These are phyloP conservation scores for Cactoblastis cactorum DNA, from an alignment of 2,888 invertebrate genomes.

Conservation along the genomic window DNA sequence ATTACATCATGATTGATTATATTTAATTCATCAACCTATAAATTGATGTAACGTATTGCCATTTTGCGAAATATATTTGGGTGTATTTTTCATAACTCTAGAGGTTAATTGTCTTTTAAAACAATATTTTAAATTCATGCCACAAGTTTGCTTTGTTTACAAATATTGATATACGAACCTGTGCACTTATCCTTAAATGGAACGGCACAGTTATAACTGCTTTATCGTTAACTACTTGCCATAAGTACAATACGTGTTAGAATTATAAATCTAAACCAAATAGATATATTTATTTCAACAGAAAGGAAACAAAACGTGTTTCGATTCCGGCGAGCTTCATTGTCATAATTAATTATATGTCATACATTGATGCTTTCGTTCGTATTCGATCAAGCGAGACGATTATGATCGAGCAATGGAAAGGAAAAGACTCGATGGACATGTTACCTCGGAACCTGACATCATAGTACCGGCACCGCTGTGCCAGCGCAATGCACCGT, in stretches of 20 bases:
- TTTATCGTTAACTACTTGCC: slow-evolving; percentile 38
- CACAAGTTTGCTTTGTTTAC: slow-evolving; percentile 46
- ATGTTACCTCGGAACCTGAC: slow-evolving; percentile 33
- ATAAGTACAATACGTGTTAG: slow-evolving; percentile 53
- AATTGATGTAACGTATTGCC: not conserved
- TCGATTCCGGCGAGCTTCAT: slow-evolving; percentile 38
- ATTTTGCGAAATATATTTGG: not conserved
- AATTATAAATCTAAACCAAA: slow-evolving; percentile 53
- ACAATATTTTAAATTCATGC: not conserved
- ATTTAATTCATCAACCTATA: not conserved
- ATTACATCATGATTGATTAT: not conserved
- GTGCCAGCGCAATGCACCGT: slow-evolving; percentile 58
- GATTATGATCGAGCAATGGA: slow-evolving; percentile 38
- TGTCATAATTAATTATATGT: not conserved
- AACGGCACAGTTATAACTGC: slow-evolving; percentile 57
- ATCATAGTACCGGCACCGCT: slow-evolving; percentile 41
- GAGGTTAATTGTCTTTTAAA: not conserved
- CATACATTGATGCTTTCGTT: slow-evolving; percentile 38
- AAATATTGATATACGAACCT: slow-evolving; percentile 35
- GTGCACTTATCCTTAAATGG: slow-evolving; percentile 33
- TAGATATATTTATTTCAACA: slow-evolving; percentile 52
- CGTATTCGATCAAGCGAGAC: slow-evolving; percentile 12
- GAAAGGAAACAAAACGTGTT: slow-evolving; percentile 66
- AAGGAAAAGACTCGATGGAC: slow-evolving; percentile 35
- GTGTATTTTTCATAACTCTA: not conserved